Percentiles rank a stretch among this genome's conserved stretches.
Evolutionary conservation across 2,888 invertebrate genomes (phyloP).

Genomic region (Yponomeuta malinellus): DNA sequence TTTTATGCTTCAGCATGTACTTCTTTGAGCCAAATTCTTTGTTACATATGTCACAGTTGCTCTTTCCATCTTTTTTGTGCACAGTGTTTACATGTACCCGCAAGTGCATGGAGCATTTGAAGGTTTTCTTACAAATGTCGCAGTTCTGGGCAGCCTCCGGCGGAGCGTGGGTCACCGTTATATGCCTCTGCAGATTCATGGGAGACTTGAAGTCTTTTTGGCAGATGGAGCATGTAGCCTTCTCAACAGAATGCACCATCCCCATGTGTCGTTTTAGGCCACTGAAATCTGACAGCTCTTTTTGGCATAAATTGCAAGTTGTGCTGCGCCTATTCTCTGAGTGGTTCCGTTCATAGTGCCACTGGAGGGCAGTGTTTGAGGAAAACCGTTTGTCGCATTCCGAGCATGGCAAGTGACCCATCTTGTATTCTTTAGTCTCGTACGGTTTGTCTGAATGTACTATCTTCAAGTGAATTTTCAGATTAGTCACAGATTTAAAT

Average conservation of each 20-base stretch:
- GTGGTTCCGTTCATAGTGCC: slow-evolving; percentile 32
- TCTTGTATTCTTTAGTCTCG: slow-evolving; percentile 19
- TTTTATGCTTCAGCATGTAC: slow-evolving; percentile 36
- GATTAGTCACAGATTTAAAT: slow-evolving; percentile 23
- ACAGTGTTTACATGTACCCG: slow-evolving; percentile 35
- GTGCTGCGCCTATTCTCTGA: slow-evolving; percentile 17
- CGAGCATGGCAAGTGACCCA: slow-evolving; percentile 26
- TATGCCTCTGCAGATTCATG: slow-evolving; percentile 33
- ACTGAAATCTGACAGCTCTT: slow-evolving; percentile 28
- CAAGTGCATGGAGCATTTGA: slow-evolving; percentile 37
- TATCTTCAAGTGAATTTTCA: slow-evolving; percentile 21
- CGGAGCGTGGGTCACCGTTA: slow-evolving; percentile 37
- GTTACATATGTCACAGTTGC: slow-evolving; percentile 33
- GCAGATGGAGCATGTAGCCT: slow-evolving; percentile 32
- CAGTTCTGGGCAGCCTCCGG: slow-evolving; percentile 33
- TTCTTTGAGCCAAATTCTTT: slow-evolving; percentile 33
- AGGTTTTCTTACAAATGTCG: slow-evolving; percentile 33
- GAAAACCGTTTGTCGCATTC: slow-evolving; percentile 27
- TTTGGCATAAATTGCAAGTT: slow-evolving; percentile 26
- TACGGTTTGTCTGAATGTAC: slow-evolving; percentile 19
- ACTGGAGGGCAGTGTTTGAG: slow-evolving; percentile 28
- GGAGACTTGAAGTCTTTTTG: slow-evolving; percentile 33
- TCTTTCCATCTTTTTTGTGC: slow-evolving; percentile 30
- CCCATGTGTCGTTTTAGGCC: slow-evolving; percentile 33
- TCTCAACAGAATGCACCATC: slow-evolving; percentile 31